Evolutionary conservation across 2,888 invertebrate species (phyloP).

Genomic region (Chloromyia formosa): DNA sequence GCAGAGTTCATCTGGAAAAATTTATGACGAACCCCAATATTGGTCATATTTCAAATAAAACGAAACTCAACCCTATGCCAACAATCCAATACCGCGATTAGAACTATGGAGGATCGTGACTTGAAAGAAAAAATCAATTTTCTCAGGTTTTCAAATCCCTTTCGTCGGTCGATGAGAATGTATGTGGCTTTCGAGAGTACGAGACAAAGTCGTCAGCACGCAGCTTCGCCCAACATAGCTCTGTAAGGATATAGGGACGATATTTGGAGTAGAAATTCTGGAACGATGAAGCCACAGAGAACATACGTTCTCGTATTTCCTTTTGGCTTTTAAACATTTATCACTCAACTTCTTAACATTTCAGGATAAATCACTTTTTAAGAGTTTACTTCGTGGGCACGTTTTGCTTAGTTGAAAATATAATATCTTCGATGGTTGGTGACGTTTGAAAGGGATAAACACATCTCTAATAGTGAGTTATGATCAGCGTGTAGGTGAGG

Average conservation of each 20-base stretch:
- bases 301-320: too few relatives aligned
- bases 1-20: background rate
- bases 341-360: constrained; percentile 28
- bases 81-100: background rate
- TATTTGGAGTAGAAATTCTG: too few relatives aligned
- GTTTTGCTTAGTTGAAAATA: too few relatives aligned
- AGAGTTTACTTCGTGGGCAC: background rate
- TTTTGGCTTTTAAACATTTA: constrained; percentile 31
- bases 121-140: constrained; percentile 16
- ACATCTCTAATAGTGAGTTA: too few relatives aligned
- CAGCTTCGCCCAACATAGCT: too few relatives aligned
- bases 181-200: too few relatives aligned
- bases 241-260: too few relatives aligned
- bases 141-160: background rate
- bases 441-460: too few relatives aligned
- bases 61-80: background rate
- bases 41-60: constrained; percentile 24
- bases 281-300: too few relatives aligned
- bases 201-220: too few relatives aligned
- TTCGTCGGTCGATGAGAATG: background rate
- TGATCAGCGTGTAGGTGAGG: too few relatives aligned
- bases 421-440: too few relatives aligned
- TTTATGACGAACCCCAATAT: constrained; percentile 32
- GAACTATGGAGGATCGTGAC: constrained; percentile 11
- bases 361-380: constrained; percentile 37